Evolutionary conservation across 2,888 invertebrate genomes (phyloP).

Genomic region (Apocheima hispidaria): DNA sequence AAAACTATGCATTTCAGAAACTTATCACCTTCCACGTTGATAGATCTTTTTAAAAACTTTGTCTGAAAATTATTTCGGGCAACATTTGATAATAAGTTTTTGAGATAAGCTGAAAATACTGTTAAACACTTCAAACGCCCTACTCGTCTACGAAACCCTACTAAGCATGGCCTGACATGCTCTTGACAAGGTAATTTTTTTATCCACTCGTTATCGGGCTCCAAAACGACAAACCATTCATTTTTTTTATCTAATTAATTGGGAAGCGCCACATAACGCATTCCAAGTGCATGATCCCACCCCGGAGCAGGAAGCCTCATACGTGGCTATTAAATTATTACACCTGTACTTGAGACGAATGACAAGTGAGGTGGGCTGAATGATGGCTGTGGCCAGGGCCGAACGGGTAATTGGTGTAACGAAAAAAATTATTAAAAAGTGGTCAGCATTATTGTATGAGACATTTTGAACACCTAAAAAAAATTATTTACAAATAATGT

Average conservation of each 20-base stretch:
- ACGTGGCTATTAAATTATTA: constrained; percentile 58
- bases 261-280: constrained; percentile 42
- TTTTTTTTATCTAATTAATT: constrained; percentile 22
- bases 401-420: constrained; percentile 13
- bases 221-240: not conserved
- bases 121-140: too few species aligned
- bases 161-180: too few species aligned
- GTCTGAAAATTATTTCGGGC: too few species aligned
- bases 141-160: too few species aligned
- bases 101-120: too few species aligned
- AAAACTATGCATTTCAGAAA: too few species aligned
- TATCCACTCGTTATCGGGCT: not conserved
- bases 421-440: not conserved
- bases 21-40: too few species aligned
- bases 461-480: not conserved
- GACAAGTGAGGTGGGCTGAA: constrained; percentile 42
- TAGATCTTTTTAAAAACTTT: too few species aligned
- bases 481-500: too few species aligned
- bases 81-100: too few species aligned
- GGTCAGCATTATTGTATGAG: not conserved
- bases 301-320: constrained; percentile 53
- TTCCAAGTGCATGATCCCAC: constrained; percentile 46
- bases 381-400: constrained; percentile 37
- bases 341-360: constrained; percentile 36
- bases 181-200: not conserved